Percentiles rank a stretch among this genome's conserved stretches.
These are phyloP conservation scores for Meteorus cinctellus DNA, from an alignment of 2,888 invertebrate species.

Conservation along the genomic window DNA sequence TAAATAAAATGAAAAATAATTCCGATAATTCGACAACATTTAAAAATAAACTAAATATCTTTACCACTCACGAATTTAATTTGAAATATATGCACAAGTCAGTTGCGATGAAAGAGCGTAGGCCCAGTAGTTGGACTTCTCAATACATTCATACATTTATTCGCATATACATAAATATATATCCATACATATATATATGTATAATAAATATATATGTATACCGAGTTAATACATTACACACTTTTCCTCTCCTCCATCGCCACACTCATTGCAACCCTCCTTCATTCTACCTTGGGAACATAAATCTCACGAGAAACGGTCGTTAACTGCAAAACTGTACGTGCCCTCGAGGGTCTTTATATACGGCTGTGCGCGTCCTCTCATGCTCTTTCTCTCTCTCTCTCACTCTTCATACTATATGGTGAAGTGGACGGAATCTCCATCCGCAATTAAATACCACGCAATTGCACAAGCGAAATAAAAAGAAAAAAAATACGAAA, in stretches of 20 bases:
- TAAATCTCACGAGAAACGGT: conserved; percentile 46
- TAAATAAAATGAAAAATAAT: too few relatives aligned
- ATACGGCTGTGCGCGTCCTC: background rate
- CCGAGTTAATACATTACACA: conserved; percentile 19
- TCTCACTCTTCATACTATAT: conserved; percentile 14
- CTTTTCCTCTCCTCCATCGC: conserved; percentile 7
- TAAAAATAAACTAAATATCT: too few relatives aligned
- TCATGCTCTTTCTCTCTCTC: background rate
- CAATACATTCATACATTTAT: conserved; percentile 4
- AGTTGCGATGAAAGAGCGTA: conserved; percentile 22
- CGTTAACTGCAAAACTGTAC: conserved; percentile 46
- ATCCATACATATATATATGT: conserved; percentile 17
- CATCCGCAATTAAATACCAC: conserved; percentile 26
- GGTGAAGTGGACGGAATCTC: conserved; percentile 12
- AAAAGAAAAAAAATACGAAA: background rate
- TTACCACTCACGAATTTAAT: background rate
- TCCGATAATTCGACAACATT: too few relatives aligned
- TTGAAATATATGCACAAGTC: background rate
- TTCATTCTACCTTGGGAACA: conserved; percentile 36
- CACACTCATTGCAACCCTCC: conserved; percentile 4
- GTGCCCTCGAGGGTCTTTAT: conserved; percentile 32
- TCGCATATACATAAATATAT: background rate
- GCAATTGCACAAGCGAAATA: conserved; percentile 8
- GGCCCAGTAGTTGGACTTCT: conserved; percentile 34
- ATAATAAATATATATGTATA: conserved; percentile 12